phyloP scores from a whole-genome alignment of 1,140 invertebrate species.

The Pogonognathellus flavescens region DNA sequence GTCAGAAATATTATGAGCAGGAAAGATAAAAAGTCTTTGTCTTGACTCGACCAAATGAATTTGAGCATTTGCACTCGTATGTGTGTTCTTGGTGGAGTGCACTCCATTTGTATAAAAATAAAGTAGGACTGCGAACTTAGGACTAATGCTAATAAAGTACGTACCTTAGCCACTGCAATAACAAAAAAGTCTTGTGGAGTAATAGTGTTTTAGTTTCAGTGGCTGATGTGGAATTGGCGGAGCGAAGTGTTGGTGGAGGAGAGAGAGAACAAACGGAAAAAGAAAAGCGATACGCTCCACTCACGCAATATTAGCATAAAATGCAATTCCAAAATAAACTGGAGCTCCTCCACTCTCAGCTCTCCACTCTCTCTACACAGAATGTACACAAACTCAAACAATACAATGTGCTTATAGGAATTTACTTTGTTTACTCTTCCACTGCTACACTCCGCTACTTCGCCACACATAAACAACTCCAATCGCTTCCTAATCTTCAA shows the following conservation, averaged over 20 bases:
- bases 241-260: background rate
- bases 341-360: background rate
- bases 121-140: no score
- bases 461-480: background rate
- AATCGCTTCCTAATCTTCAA: background rate
- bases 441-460: background rate
- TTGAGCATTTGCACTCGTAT: no score
- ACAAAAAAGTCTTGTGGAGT: background rate
- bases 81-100: no score
- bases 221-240: background rate
- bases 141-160: no score
- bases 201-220: background rate
- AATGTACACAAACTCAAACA: background rate
- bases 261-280: background rate
- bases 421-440: conserved; percentile 1
- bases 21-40: no score
- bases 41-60: no score
- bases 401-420: background rate
- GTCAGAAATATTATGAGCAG: no score
- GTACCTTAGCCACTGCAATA: background rate
- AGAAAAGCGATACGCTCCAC: conserved; percentile 29
- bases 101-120: no score
- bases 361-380: background rate
- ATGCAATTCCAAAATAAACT: conserved; percentile 9
- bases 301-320: conserved; percentile 48